A percentile compares a stretch with the other conserved stretches of the same genome.
Conservation (phyloP, 2,888 invertebrate species). For the Branchellion lobata region DNA sequence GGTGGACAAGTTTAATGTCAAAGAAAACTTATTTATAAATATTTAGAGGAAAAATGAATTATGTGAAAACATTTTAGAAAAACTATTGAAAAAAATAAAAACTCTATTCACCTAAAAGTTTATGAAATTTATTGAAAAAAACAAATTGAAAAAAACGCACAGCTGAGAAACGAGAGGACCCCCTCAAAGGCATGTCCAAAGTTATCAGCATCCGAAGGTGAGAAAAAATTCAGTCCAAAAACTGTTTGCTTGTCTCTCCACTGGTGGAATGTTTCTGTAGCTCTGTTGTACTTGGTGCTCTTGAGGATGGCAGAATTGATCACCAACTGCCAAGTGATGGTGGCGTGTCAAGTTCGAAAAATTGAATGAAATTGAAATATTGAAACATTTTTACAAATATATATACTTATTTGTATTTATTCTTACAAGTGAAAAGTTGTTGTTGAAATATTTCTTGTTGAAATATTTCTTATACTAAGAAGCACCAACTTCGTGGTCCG, state of each 20-base stretch:
- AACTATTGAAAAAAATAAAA: not conserved
- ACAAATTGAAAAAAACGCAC: constrained; percentile 16
- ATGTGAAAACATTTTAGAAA: not conserved
- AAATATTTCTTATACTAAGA: not conserved
- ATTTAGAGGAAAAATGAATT: no score
- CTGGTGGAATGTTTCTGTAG: constrained; percentile 45
- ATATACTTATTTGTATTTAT: no score
- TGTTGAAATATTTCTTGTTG: no score
- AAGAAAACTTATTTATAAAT: no score
- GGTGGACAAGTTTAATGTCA: no score
- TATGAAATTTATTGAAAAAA: not conserved
- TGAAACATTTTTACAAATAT: no score
- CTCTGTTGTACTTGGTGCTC: constrained; percentile 43
- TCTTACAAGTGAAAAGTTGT: no score
- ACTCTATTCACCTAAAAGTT: no score
- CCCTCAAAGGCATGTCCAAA: constrained; percentile 37
- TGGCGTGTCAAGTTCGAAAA: not conserved
- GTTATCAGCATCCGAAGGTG: constrained; percentile 34
- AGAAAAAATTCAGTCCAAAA: constrained; percentile 42
- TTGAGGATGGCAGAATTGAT: constrained; percentile 45
- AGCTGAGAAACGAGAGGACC: constrained; percentile 25
- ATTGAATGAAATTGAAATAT: not conserved
- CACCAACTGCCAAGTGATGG: no score
- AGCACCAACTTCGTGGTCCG: constrained; percentile 42
- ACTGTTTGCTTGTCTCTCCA: constrained; percentile 43